A percentile compares a stretch with the other conserved stretches of the same genome.
phyloP scores from a whole-genome alignment of 2,113 vertebrate species.

The Chunga burmeisteri region DNA sequence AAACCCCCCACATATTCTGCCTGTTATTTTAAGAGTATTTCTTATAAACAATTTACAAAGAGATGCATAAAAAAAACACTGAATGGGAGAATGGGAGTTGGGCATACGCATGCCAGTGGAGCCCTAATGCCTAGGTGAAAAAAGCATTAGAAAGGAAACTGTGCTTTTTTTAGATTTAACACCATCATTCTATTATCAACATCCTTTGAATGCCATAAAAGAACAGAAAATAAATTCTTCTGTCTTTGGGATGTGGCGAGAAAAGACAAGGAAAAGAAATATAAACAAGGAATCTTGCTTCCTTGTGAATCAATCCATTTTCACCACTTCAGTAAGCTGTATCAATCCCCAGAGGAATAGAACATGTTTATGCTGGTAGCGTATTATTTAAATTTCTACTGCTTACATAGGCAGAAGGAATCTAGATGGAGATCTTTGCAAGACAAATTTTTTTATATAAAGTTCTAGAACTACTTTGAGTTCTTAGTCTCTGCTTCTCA shows the following conservation, averaged over 20 bases:
- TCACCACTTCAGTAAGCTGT: neutral
- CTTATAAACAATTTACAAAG: neutral
- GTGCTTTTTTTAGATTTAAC: neutral
- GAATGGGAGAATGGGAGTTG: neutral
- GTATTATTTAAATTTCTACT: neutral
- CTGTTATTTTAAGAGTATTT: neutral
- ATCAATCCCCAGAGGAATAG: neutral
- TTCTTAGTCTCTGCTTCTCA: neutral
- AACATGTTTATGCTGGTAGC: neutral
- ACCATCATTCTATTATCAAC: neutral
- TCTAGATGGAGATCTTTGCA: neutral
- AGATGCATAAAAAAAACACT: neutral
- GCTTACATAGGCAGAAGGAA: neutral
- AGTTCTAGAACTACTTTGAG: neutral
- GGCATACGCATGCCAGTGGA: neutral
- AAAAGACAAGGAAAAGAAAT: neutral
- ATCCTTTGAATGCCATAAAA: neutral
- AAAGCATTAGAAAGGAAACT: neutral
- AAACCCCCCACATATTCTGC: neutral
- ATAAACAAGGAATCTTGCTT: neutral
- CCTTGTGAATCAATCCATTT: neutral
- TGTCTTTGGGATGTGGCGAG: neutral
- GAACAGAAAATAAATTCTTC: neutral
- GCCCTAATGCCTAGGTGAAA: neutral
- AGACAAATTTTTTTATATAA: fast-evolving